phyloP scores from a whole-genome alignment of 2,113 vertebrate species.

The Acinonyx jubatus region DNA sequence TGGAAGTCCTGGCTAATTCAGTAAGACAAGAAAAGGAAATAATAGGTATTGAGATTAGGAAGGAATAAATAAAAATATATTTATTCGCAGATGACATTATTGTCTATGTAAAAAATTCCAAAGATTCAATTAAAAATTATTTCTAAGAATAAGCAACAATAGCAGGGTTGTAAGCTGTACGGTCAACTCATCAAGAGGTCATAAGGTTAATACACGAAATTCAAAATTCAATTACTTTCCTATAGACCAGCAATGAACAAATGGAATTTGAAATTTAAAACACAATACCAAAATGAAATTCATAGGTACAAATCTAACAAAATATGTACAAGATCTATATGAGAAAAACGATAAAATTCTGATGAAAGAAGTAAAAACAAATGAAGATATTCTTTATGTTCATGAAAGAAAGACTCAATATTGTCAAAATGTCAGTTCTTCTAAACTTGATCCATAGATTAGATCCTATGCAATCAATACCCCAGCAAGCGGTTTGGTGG shows the following conservation, averaged over 20 bases:
- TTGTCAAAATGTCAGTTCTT: not conserved
- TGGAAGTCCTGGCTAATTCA: not conserved
- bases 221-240: not conserved
- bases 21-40: not conserved
- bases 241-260: not conserved
- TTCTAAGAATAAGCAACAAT: not conserved
- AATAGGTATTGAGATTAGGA: not conserved
- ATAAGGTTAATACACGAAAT: not conserved
- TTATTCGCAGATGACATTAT: not conserved
- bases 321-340: not conserved
- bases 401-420: not conserved
- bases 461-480: not conserved
- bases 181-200: too few species aligned
- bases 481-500: not conserved
- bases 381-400: not conserved
- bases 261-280: not conserved
- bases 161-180: not conserved
- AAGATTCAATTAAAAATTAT: not conserved
- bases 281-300: not conserved
- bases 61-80: not conserved
- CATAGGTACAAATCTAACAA: not conserved
- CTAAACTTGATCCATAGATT: not conserved
- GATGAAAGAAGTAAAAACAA: not conserved
- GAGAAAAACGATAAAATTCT: not conserved
- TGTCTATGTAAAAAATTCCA: not conserved